Base-by-base conservation (phyloP, 1,140 invertebrate species). In the Hyles vespertilio region DNA sequence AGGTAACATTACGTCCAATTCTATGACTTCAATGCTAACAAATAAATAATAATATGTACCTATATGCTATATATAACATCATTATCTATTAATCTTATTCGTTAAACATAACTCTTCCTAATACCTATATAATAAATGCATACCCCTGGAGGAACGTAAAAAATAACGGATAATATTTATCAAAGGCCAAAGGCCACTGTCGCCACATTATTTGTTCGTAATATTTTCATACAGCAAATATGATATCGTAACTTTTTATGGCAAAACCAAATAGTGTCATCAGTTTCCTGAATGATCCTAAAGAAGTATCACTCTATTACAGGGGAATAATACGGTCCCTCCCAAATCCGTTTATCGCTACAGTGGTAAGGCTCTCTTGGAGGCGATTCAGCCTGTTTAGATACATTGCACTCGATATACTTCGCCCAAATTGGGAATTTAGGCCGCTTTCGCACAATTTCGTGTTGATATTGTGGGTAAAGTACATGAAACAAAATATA, bases 291-390 rank as follows among this genome's bases (percentile, higher is more conserved):
- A 81, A 83, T 75, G 74, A 75, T 75, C 77, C 73, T 71, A 73
- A 83, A 79, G 78, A 83, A 83, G 81, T 79, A 79, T 83, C 78
- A 79, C 77, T 84, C 79, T 79, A 86, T 81, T 81, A 84, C 69
- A 67, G 54, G 63, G 72, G 70, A 70, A 79, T 80, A 85, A 75
- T 73, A 68, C 71, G 65, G 69, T 70, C 69, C 66, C 67, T 68
- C 67, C 66, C 61, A 79, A 81, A 81, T 79, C 78, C 74, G 69
- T 81, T 81, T 78, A 81, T 78, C 72, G 70, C 64, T 64, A 70
- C 68, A 70, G 63, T 69, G 69, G 68, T 72, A 73, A 74, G 67
- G 68, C 69, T 72, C 57, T 60, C 65, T 53, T 59, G 63, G 61
- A 66, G 66, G 61, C 64, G 61, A 55, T 63, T 67, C 56, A 63